These are phyloP conservation scores for Patiria pectinifera DNA, from an alignment of 53 echinoderm and acorn worm genomes.

Conservation along the genomic window DNA sequence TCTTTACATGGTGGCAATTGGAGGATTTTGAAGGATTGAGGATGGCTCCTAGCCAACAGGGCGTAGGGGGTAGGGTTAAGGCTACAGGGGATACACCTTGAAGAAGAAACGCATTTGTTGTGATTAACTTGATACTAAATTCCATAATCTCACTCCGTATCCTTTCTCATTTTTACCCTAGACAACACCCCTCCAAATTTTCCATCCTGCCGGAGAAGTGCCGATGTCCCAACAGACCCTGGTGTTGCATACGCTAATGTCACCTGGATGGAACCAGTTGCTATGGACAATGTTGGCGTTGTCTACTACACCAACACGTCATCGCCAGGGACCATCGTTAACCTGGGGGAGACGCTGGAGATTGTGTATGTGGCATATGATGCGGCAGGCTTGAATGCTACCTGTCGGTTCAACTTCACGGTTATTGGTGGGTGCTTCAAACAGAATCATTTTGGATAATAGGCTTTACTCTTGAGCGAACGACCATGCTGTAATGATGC, in stretches of 20 bases:
- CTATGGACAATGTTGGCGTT: slow-evolving; percentile 52
- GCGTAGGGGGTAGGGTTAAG: too few species aligned
- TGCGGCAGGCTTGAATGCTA: background rate
- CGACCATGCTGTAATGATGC: too few species aligned
- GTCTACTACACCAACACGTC: slow-evolving; percentile 28
- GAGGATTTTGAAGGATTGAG: too few species aligned
- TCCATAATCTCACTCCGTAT: background rate
- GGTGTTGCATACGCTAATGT: slow-evolving; percentile 4
- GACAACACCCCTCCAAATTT: background rate
- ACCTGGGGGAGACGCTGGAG: slow-evolving; percentile 24
- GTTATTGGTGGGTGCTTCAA: slow-evolving; percentile 4
- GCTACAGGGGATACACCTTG: too few species aligned
- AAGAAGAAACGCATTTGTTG: background rate
- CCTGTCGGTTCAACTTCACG: slow-evolving; percentile 2
- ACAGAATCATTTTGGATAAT: background rate
- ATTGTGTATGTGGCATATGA: slow-evolving; percentile 69
- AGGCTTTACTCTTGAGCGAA: too few species aligned
- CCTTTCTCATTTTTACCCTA: background rate
- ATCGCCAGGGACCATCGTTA: slow-evolving; percentile 31
- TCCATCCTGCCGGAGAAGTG: background rate
- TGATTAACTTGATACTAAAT: background rate
- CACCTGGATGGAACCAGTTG: slow-evolving; percentile 60
- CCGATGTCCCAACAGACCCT: slow-evolving; percentile 28
- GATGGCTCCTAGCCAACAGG: too few species aligned
- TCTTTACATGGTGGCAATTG: too few species aligned